Percentiles rank a stretch among this genome's conserved stretches.
Evolutionary conservation across 2,113 vertebrate genomes (phyloP).

Genomic region (Colinus virginianus): DNA sequence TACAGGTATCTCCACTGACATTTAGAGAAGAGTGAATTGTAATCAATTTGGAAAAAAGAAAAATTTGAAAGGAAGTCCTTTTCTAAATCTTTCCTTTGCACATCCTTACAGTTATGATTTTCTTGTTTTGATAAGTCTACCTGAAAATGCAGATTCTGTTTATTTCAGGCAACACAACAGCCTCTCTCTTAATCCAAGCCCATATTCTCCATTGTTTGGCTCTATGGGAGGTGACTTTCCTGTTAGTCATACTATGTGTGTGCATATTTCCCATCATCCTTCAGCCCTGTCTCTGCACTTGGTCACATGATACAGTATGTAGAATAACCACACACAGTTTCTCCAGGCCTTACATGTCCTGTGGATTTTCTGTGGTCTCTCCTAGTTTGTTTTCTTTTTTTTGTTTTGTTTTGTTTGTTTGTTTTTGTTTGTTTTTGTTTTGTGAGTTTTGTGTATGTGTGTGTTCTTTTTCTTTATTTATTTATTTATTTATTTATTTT

Average conservation of each 20-base stretch:
- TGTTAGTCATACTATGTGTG: neutral
- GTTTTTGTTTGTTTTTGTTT: neutral
- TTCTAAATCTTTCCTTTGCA: neutral
- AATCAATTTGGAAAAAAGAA: neutral
- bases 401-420: neutral
- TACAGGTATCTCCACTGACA: neutral
- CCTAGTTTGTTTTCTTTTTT: neutral
- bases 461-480: neutral
- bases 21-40: neutral
- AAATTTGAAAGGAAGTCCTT: neutral
- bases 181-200: neutral
- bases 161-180: neutral
- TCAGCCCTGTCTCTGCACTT: neutral
- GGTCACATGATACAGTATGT: neutral
- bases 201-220: neutral
- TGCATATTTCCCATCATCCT: neutral
- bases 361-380: neutral
- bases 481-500: neutral
- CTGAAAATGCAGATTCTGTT: neutral
- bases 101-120: neutral
- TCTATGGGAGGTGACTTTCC: neutral
- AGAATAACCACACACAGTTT: fast-evolving
- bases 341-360: neutral
- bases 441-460: neutral
- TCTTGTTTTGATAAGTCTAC: neutral